A percentile compares a stretch with the other conserved stretches of the same genome.
Conservation (phyloP, 2,113 vertebrate genomes). For the Myanophis thanlyinensis region DNA sequence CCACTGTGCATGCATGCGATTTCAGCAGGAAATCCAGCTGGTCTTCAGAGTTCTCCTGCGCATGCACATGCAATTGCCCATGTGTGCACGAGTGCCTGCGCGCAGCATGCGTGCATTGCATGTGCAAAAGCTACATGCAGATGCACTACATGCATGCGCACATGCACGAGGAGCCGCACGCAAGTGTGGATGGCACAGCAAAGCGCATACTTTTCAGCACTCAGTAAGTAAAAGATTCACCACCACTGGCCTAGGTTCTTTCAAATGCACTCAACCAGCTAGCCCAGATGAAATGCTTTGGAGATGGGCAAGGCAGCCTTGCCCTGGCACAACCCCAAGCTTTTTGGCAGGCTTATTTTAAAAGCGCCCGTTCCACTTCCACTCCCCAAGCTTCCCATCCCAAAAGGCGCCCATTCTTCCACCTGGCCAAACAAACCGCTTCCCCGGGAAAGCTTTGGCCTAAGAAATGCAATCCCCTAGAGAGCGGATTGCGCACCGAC, state of each 20-base stretch:
- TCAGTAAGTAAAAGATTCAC: no score
- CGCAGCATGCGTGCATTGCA: no score
- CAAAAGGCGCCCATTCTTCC: not conserved
- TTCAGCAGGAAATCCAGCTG: no score
- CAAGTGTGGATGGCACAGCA: no score
- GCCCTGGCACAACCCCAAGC: not conserved
- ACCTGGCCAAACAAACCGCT: not conserved
- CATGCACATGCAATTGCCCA: no score
- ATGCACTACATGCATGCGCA: no score
- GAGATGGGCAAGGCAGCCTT: not conserved
- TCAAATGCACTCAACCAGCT: not conserved
- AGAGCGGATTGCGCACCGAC: not conserved
- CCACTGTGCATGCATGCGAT: no score
- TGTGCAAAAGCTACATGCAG: no score
- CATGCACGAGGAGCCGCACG: no score
- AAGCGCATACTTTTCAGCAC: no score
- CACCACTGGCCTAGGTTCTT: not conserved
- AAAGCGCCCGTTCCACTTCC: not conserved
- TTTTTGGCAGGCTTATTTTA: not conserved
- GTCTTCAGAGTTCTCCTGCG: no score
- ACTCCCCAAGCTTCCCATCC: not conserved
- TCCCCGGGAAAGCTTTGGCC: not conserved
- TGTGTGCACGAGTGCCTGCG: no score
- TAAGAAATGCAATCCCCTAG: not conserved
- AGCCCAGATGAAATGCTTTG: not conserved